Evolutionary conservation across 2,888 invertebrate genomes (phyloP).

Genomic region (Pristionchus fissidentatus): DNA sequence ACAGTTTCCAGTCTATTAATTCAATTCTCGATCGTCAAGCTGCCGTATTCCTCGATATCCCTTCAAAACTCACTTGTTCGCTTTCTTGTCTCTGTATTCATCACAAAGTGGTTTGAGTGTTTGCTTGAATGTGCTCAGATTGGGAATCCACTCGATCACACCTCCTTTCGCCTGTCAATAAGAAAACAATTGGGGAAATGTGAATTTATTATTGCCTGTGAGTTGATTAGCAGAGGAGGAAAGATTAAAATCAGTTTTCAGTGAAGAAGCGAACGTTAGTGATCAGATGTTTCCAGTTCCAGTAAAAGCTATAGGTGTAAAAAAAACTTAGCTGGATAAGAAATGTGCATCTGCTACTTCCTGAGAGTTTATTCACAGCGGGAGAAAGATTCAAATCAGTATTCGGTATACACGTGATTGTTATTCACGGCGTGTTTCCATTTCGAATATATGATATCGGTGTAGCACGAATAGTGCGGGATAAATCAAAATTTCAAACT

Average conservation of each 20-base stretch:
- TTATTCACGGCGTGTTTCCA: too few species aligned
- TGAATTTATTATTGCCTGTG: not conserved
- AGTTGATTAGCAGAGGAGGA: not conserved
- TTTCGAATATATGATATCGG: not conserved
- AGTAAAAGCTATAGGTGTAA: not conserved
- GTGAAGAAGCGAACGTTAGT: not conserved
- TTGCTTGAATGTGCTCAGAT: conserved; percentile 79
- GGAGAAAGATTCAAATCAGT: not conserved
- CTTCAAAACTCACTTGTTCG: not conserved
- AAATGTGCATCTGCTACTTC: too few species aligned
- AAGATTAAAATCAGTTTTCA: not conserved
- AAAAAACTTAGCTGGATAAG: not conserved
- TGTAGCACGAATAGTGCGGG: too few species aligned
- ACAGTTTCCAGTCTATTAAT: not conserved
- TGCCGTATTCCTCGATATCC: not conserved
- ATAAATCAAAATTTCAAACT: not conserved
- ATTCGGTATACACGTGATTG: not conserved
- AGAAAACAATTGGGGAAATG: not conserved
- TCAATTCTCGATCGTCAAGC: not conserved
- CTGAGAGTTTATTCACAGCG: too few species aligned
- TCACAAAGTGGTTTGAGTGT: conserved; percentile 51
- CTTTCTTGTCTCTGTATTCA: conserved; percentile 32
- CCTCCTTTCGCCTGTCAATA: conserved; percentile 86
- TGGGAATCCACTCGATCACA: conserved; percentile 94
- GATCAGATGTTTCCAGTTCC: not conserved